Conservation (phyloP, 2,797 vertebrate species). For the Catamblyrhynchus diadema region DNA sequence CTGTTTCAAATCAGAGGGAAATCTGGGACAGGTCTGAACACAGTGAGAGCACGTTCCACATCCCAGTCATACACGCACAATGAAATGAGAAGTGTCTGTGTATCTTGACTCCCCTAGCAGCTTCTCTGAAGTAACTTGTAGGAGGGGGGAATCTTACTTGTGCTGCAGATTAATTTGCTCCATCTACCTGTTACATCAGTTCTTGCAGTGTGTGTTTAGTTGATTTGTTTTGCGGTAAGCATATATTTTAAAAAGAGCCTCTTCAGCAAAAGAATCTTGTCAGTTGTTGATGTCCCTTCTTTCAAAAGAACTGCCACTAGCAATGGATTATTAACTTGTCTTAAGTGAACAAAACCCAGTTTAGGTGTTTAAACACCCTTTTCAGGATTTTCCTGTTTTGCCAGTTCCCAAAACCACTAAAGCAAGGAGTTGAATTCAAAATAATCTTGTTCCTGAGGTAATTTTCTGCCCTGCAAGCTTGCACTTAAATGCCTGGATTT, state of each 20-base stretch:
- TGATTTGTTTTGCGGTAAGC: background rate
- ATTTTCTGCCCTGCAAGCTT: slow-evolving; percentile 25
- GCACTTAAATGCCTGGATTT: slow-evolving; percentile 2
- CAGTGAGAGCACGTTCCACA: slow-evolving; percentile 15
- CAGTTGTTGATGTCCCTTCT: background rate
- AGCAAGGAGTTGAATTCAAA: slow-evolving; percentile 30
- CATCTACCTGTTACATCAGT: slow-evolving; percentile 51
- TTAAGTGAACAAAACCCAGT: slow-evolving; percentile 16
- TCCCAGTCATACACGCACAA: background rate
- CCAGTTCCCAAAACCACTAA: slow-evolving; percentile 41
- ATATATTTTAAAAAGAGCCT: background rate
- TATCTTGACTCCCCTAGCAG: background rate
- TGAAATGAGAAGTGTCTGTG: background rate
- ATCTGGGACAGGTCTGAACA: slow-evolving; percentile 53
- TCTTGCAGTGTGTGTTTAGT: background rate
- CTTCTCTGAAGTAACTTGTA: slow-evolving; percentile 5
- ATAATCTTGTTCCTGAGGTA: slow-evolving; percentile 49
- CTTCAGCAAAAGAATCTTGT: background rate
- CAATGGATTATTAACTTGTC: slow-evolving; percentile 42
- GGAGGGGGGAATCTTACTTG: background rate
- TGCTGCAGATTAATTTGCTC: background rate
- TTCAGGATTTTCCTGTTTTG: slow-evolving; percentile 56
- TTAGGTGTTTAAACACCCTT: slow-evolving; percentile 37
- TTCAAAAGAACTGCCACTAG: slow-evolving; percentile 48
- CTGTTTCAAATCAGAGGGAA: background rate